A percentile compares a stretch with the other conserved stretches of the same genome.
These are phyloP conservation scores for Dermolepida albohirtum DNA, from an alignment of 2,888 invertebrate species.

Conservation along the genomic window DNA sequence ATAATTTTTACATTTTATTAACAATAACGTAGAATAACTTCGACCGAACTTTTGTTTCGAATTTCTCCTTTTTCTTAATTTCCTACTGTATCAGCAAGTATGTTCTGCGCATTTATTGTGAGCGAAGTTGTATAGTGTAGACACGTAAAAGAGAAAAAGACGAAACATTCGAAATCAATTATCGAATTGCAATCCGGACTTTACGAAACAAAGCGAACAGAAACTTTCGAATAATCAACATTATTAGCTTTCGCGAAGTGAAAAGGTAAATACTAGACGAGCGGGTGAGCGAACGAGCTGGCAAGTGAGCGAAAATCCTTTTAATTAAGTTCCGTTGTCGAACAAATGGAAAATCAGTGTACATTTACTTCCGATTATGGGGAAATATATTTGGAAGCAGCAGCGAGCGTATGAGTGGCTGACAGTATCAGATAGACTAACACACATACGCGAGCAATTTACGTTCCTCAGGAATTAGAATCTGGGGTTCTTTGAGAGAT, in stretches of 20 bases:
- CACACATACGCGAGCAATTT: background rate
- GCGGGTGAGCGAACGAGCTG: constrained; percentile 46
- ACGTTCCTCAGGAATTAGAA: background rate
- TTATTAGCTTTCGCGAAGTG: constrained; percentile 21
- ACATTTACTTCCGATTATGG: constrained; percentile 68
- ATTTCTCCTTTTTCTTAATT: no score
- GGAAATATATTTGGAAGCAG: constrained; percentile 14
- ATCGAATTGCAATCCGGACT: constrained; percentile 12
- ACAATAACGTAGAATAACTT: no score
- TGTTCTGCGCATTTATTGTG: no score
- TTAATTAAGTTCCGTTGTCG: constrained; percentile 73
- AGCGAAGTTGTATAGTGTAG: no score
- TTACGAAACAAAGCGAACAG: constrained; percentile 19
- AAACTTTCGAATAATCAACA: constrained; percentile 22
- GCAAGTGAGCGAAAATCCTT: constrained; percentile 54
- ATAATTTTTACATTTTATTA: no score
- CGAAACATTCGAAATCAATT: constrained; percentile 22
- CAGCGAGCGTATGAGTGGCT: constrained; percentile 5
- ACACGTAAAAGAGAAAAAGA: constrained; percentile 11
- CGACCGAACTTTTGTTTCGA: no score
- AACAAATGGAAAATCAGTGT: constrained; percentile 74
- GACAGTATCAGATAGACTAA: constrained; percentile 11
- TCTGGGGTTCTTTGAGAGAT: constrained; percentile 50
- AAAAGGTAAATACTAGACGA: constrained; percentile 34
- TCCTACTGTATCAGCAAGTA: no score